phyloP scores from a whole-genome alignment of 2,888 invertebrate genomes.

The Phaonia tiefii region DNA sequence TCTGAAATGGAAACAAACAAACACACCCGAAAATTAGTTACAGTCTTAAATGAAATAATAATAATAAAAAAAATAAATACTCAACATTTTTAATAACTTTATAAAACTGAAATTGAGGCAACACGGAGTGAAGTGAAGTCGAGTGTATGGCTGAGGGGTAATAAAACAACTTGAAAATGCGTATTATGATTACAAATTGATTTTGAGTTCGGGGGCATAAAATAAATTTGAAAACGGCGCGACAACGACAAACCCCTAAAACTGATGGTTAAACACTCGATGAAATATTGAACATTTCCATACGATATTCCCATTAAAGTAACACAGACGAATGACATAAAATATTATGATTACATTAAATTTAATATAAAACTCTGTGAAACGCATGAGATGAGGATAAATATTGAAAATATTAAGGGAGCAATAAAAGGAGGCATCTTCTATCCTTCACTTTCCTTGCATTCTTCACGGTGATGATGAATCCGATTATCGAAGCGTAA shows the following conservation, averaged over 20 bases:
- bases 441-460: no score
- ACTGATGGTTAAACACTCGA: not conserved
- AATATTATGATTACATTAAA: not conserved
- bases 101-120: not conserved
- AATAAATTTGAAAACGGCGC: not conserved
- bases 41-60: constrained; percentile 18
- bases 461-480: no score
- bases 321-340: no score
- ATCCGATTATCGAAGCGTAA: constrained; percentile 3
- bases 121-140: no score
- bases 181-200: constrained; percentile 17
- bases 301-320: no score
- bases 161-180: constrained; percentile 1
- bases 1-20: constrained; percentile 7
- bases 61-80: constrained; percentile 14
- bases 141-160: not conserved
- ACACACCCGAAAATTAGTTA: constrained; percentile 22
- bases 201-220: not conserved
- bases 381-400: not conserved
- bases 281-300: not conserved
- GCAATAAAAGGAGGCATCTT: not conserved
- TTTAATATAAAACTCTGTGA: not conserved
- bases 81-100: constrained; percentile 28
- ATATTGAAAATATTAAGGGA: not conserved
- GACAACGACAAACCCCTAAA: constrained; percentile 2